Conservation (phyloP, 2,888 invertebrate genomes). For the Tryphoninae sp. region DNA sequence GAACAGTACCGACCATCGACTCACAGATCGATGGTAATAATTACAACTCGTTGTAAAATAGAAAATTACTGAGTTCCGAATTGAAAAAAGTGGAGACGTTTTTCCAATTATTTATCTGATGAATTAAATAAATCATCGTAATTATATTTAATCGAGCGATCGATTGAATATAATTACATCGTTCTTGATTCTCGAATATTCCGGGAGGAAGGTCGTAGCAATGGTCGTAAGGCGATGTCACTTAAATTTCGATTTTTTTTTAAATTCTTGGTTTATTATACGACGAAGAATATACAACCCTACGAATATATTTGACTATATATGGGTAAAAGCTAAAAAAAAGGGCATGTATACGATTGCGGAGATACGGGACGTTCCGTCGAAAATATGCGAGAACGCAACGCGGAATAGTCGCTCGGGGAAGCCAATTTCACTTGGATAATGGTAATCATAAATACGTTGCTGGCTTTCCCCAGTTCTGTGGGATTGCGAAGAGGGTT, state of each 20-base stretch:
- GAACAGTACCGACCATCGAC: not conserved
- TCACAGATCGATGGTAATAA: constrained; percentile 4
- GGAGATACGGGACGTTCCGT: constrained; percentile 47
- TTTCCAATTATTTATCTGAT: too few relatives aligned
- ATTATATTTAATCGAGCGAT: too few relatives aligned
- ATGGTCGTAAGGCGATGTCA: too few relatives aligned
- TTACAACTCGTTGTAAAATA: not conserved
- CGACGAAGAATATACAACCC: not conserved
- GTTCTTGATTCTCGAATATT: too few relatives aligned
- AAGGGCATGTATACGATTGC: constrained; percentile 34
- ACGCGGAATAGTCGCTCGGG: constrained; percentile 50
- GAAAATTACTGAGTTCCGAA: not conserved
- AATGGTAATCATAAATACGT: constrained; percentile 68
- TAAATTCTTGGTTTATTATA: too few relatives aligned
- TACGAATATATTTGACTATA: not conserved
- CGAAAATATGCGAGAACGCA: constrained; percentile 61
- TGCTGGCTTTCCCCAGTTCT: constrained; percentile 37
- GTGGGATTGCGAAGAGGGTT: not conserved
- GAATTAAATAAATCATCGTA: too few relatives aligned
- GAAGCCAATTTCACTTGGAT: constrained; percentile 65
- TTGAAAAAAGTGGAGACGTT: too few relatives aligned
- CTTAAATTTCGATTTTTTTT: too few relatives aligned
- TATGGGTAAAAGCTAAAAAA: constrained; percentile 3
- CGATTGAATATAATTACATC: too few relatives aligned
- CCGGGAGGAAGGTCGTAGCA: too few relatives aligned